phyloP scores from a whole-genome alignment of 2,888 invertebrate genomes.

The Xanthorhoe designata region DNA sequence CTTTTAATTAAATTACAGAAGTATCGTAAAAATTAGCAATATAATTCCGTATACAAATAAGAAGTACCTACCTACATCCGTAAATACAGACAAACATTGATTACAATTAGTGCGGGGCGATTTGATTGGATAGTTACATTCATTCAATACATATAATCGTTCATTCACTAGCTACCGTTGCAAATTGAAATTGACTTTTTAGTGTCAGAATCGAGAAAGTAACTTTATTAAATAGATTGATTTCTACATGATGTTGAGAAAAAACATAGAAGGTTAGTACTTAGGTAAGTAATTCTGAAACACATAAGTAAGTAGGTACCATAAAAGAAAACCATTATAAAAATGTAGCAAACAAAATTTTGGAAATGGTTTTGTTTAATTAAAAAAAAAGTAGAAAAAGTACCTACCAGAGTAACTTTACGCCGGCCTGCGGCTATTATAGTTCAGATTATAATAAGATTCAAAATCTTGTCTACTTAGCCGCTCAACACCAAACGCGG shows the following conservation, averaged over 20 bases:
- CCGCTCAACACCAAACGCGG: slow-evolving; percentile 32
- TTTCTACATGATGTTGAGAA: too few species aligned
- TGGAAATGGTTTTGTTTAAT: too few species aligned
- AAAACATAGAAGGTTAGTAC: too few species aligned
- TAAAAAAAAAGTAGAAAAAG: too few species aligned
- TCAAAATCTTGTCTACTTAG: slow-evolving; percentile 19
- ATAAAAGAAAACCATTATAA: too few species aligned
- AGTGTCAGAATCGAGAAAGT: too few species aligned
- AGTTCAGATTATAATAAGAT: slow-evolving; percentile 2
- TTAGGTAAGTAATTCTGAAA: too few species aligned
- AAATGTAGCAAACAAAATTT: too few species aligned
- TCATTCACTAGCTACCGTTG: slow-evolving; percentile 38
- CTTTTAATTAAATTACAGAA: slow-evolving; percentile 14
- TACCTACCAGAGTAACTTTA: too few species aligned
- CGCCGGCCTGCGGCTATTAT: slow-evolving; percentile 15
- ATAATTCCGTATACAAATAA: slow-evolving; percentile 27
- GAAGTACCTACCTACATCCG: slow-evolving; percentile 16
- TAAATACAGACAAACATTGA: slow-evolving; percentile 24
- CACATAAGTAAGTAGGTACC: too few species aligned
- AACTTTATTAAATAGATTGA: too few species aligned
- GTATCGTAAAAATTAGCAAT: slow-evolving; percentile 30
- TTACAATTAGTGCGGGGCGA: slow-evolving; percentile 39
- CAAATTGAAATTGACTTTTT: slow-evolving; percentile 13
- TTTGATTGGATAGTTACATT: slow-evolving; percentile 39
- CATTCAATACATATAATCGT: slow-evolving; percentile 36